Conservation (phyloP, 2,888 invertebrate species). For the Mythimna albipuncta region DNA sequence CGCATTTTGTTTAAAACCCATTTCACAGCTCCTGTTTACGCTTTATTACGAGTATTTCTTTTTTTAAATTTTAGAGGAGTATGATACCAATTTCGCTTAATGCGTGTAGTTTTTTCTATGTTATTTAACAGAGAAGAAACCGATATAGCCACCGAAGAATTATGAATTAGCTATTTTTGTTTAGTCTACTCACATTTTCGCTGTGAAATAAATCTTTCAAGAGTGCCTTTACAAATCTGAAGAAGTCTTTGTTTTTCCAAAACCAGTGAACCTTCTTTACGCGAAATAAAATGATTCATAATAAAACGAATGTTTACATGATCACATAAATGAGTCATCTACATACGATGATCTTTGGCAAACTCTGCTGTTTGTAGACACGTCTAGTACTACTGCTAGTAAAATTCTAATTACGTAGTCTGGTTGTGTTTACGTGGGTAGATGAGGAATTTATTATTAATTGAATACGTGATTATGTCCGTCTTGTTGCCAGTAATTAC, state of each 20-base stretch:
- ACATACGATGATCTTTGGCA: slow-evolving; percentile 41
- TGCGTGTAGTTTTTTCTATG: background rate
- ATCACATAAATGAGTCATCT: slow-evolving; percentile 30
- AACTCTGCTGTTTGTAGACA: slow-evolving; percentile 35
- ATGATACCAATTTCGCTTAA: background rate
- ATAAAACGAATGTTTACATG: slow-evolving; percentile 13
- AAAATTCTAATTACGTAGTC: slow-evolving; percentile 40
- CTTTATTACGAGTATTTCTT: too few relatives aligned
- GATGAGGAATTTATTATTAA: slow-evolving; percentile 21
- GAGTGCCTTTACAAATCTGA: background rate
- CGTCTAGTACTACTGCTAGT: slow-evolving; percentile 36
- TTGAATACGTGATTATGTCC: slow-evolving; percentile 23
- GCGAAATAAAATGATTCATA: slow-evolving; percentile 24
- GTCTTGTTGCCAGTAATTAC: background rate
- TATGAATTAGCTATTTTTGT: too few relatives aligned
- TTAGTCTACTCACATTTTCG: too few relatives aligned
- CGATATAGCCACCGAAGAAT: too few relatives aligned
- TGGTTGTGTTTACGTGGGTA: slow-evolving; percentile 35
- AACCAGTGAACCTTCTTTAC: background rate
- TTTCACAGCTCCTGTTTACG: too few relatives aligned
- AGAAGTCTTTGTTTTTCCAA: background rate
- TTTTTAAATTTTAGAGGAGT: too few relatives aligned
- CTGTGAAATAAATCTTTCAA: background rate
- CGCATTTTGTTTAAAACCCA: too few relatives aligned
- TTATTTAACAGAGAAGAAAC: too few relatives aligned